Conservation (phyloP, 2,888 invertebrate species). For the Orthosia cruda region DNA sequence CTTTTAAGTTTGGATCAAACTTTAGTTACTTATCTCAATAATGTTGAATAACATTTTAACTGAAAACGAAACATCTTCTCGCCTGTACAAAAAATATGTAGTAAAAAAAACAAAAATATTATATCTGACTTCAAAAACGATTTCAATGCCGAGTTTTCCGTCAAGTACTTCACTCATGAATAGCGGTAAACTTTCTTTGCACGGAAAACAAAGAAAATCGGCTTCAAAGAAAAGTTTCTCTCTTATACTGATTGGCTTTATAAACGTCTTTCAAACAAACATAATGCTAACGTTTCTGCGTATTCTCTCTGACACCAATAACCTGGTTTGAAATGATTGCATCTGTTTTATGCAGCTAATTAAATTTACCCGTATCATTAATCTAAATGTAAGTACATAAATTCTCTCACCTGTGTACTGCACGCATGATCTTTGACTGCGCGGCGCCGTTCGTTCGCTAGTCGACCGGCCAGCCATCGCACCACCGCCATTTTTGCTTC, state of each 20-base stretch:
- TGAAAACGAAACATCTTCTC: too few relatives aligned
- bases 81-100: too few relatives aligned
- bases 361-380: slow-evolving; percentile 44
- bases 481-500: slow-evolving; percentile 79
- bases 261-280: neutral
- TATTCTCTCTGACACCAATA: slow-evolving; percentile 7
- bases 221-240: neutral
- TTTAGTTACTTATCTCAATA: too few relatives aligned
- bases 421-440: slow-evolving; percentile 83
- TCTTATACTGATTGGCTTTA: neutral
- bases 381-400: slow-evolving; percentile 41
- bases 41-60: too few relatives aligned
- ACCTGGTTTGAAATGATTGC: slow-evolving; percentile 18
- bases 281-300: neutral
- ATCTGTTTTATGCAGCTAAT: slow-evolving; percentile 30
- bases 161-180: neutral
- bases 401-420: slow-evolving; percentile 73
- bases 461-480: slow-evolving; percentile 61
- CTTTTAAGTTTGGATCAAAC: too few relatives aligned
- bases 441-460: slow-evolving; percentile 72
- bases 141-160: neutral
- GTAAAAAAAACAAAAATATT: too few relatives aligned
- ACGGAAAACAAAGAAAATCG: neutral
- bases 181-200: neutral
- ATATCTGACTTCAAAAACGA: too few relatives aligned